phyloP scores from a whole-genome alignment of 2,113 vertebrate species.

The Platichthys stellatus region DNA sequence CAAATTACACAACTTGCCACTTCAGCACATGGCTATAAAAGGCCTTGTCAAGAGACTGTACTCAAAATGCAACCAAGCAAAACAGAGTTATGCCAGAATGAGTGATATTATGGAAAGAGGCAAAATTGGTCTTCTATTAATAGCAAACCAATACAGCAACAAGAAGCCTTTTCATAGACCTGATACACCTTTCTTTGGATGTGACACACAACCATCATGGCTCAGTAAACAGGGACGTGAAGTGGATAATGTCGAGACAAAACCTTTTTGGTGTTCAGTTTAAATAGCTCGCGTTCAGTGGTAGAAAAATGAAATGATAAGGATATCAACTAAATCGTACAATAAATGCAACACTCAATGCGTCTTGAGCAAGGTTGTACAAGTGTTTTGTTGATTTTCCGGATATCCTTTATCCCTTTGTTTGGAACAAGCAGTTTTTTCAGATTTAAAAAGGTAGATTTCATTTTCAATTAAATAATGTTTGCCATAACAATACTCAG shows the following conservation, averaged over 20 bases:
- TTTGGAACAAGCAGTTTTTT: neutral
- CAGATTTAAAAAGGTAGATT: neutral
- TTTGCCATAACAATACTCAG: neutral
- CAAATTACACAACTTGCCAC: conserved; percentile 69
- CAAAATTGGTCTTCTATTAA: conserved; percentile 68
- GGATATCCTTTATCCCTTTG: neutral
- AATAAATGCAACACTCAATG: neutral
- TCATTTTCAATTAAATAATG: neutral
- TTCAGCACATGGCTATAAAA: conserved; percentile 70
- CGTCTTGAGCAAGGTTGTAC: neutral
- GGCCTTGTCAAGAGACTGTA: conserved; percentile 67
- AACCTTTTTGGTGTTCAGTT: conserved; percentile 33
- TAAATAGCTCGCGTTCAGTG: conserved; percentile 7
- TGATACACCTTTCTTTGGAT: conserved; percentile 54
- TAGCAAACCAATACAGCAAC: conserved; percentile 61
- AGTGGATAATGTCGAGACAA: conserved; percentile 28
- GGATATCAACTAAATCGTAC: neutral
- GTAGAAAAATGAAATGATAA: neutral
- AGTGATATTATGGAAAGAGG: conserved; percentile 70
- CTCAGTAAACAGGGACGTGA: conserved; percentile 38
- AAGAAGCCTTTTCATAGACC: conserved; percentile 60
- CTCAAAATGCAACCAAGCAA: conserved; percentile 71
- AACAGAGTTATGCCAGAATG: conserved; percentile 69
- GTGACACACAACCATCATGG: conserved; percentile 35
- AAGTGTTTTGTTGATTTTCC: neutral